phyloP scores from a whole-genome alignment of 2,888 invertebrate species.

The Alcis repandata region DNA sequence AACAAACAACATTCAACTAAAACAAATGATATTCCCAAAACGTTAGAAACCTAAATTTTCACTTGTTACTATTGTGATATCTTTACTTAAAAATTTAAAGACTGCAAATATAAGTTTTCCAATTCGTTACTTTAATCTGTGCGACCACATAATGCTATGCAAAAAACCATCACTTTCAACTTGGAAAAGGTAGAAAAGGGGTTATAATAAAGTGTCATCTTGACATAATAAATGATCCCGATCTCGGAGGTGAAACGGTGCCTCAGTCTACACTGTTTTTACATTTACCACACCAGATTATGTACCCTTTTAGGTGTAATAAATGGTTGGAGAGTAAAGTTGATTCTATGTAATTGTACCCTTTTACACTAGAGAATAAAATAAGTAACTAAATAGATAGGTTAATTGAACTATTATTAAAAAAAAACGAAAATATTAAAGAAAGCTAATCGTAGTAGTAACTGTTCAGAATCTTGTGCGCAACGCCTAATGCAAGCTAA shows the following conservation, averaged over 20 bases:
- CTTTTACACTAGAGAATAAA: slow-evolving; percentile 24
- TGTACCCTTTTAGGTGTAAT: slow-evolving; percentile 59
- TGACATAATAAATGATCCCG: slow-evolving; percentile 81
- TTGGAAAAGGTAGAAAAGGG: slow-evolving; percentile 38
- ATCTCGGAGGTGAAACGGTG: slow-evolving; percentile 54
- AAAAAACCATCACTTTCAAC: slow-evolving; percentile 44
- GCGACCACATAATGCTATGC: slow-evolving; percentile 40
- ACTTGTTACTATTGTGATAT: too few relatives aligned
- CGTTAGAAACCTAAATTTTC: too few relatives aligned
- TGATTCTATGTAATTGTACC: slow-evolving; percentile 48
- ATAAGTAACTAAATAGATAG: background rate
- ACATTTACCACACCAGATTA: slow-evolving; percentile 71
- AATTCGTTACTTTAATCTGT: slow-evolving; percentile 1
- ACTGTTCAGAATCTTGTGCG: too few relatives aligned
- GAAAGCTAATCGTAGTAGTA: too few relatives aligned
- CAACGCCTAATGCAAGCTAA: too few relatives aligned
- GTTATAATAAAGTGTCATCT: slow-evolving; percentile 83
- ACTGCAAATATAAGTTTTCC: background rate
- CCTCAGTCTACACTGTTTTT: slow-evolving; percentile 72
- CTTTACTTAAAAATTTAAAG: background rate
- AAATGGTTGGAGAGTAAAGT: slow-evolving; percentile 49
- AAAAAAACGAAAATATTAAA: too few relatives aligned
- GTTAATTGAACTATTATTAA: too few relatives aligned
- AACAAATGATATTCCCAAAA: too few relatives aligned
- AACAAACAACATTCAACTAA: too few relatives aligned